phyloP scores from a whole-genome alignment of 2,113 vertebrate genomes.

The Aphelocoma coerulescens region DNA sequence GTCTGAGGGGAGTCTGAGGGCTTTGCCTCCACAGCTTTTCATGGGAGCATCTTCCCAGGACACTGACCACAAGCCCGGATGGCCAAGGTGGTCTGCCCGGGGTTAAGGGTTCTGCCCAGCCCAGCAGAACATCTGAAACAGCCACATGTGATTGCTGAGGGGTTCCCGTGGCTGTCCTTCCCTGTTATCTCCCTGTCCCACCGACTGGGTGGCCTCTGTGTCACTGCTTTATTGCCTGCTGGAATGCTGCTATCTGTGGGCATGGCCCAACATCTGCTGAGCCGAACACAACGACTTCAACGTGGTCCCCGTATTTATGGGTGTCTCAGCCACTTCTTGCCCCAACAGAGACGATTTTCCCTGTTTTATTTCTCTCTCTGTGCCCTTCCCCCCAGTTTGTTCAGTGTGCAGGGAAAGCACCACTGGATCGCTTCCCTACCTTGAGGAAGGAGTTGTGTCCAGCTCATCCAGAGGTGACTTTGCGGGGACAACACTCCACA shows the following conservation, averaged over 20 bases:
- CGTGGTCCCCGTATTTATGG: accelerated
- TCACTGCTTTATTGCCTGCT: not conserved
- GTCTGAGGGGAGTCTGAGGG: not conserved
- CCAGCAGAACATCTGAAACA: not conserved
- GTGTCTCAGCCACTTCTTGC: not conserved
- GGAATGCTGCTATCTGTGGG: not conserved
- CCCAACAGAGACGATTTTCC: not conserved
- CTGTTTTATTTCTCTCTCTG: not conserved
- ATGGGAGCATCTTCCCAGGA: not conserved
- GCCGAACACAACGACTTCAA: accelerated
- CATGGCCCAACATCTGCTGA: not conserved
- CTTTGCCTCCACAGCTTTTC: not conserved
- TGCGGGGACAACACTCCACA: accelerated
- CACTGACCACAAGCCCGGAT: accelerated
- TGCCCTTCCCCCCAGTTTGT: no score
- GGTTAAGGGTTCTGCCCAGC: not conserved
- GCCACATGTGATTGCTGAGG: not conserved
- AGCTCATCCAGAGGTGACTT: not conserved
- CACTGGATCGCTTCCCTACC: accelerated
- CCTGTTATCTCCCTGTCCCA: not conserved
- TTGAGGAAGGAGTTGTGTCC: not conserved
- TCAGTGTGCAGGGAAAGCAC: not conserved
- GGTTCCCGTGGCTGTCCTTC: not conserved
- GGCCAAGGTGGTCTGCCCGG: not conserved
- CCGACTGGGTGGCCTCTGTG: not conserved